Evolutionary conservation across 1,140 invertebrate genomes (phyloP).

Genomic region (Dendrolimus punctatus): DNA sequence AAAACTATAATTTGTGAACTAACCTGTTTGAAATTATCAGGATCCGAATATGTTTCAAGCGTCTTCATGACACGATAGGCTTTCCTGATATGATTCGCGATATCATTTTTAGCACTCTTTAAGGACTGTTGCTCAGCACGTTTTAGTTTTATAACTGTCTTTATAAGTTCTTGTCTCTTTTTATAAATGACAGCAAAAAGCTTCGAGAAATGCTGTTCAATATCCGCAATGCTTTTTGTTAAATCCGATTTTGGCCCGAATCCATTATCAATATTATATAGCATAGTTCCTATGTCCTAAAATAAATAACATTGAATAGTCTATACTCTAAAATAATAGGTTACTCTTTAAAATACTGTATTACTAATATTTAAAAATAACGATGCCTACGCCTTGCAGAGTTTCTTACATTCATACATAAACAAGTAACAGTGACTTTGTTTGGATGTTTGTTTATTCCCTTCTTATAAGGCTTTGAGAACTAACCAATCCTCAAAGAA

Average conservation of each 20-base stretch:
- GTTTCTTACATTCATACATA: too few species aligned
- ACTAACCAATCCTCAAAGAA: too few species aligned
- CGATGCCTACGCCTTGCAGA: too few species aligned
- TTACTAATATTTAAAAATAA: too few species aligned
- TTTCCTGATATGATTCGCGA: slow-evolving; percentile 35
- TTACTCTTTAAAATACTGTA: neutral
- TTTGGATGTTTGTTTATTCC: too few species aligned
- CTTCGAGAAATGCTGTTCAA: slow-evolving; percentile 53
- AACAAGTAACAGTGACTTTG: too few species aligned
- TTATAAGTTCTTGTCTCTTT: slow-evolving; percentile 34
- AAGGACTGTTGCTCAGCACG: slow-evolving; percentile 37
- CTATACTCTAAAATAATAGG: neutral
- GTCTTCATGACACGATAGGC: slow-evolving; percentile 27
- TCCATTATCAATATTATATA: slow-evolving; percentile 40
- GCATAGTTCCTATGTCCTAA: slow-evolving; percentile 47
- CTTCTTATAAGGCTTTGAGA: too few species aligned
- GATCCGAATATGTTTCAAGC: slow-evolving; percentile 29
- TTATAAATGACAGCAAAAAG: slow-evolving; percentile 36
- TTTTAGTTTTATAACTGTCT: slow-evolving; percentile 33
- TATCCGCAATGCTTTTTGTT: slow-evolving; percentile 24
- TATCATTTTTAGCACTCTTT: slow-evolving; percentile 28
- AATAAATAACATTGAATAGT: slow-evolving; percentile 13
- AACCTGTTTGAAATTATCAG: slow-evolving; percentile 37
- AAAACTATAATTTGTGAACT: too few species aligned
- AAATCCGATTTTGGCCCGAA: slow-evolving; percentile 22